phyloP scores from a whole-genome alignment of 2,797 vertebrate species.

The Chromis chromis region DNA sequence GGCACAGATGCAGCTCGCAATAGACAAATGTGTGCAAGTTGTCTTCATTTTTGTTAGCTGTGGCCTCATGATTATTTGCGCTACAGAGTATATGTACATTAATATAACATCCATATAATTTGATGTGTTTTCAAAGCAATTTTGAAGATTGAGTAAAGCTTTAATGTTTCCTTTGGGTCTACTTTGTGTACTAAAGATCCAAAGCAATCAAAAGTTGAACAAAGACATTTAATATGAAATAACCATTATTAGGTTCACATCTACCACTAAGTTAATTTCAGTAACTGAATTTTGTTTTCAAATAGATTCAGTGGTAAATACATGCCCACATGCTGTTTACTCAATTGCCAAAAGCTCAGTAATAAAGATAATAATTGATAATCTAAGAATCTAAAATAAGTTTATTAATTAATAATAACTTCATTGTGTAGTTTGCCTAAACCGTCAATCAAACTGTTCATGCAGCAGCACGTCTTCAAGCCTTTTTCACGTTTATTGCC shows the following conservation, averaged over 20 bases:
- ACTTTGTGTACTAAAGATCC: conserved; percentile 23
- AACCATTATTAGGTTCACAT: conserved; percentile 6
- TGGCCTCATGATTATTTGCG: too few relatives aligned
- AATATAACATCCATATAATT: background rate
- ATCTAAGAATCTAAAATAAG: background rate
- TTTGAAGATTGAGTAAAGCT: conserved; percentile 10
- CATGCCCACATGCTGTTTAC: too few relatives aligned
- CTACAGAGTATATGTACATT: too few relatives aligned
- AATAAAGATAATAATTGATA: background rate
- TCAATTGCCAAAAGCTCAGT: too few relatives aligned
- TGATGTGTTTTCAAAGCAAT: conserved; percentile 1
- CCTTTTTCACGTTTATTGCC: background rate
- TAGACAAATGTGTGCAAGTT: conserved; percentile 3
- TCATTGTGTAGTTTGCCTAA: background rate
- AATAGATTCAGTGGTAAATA: too few relatives aligned
- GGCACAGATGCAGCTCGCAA: conserved; percentile 10
- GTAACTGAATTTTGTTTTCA: too few relatives aligned
- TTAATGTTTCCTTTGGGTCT: conserved; percentile 2
- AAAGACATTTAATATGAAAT: conserved; percentile 5
- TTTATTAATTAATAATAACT: background rate
- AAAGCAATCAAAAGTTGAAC: background rate
- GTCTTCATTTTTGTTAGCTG: background rate
- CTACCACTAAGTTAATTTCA: background rate
- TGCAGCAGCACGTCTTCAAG: background rate
- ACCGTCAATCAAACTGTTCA: background rate